A percentile compares a stretch with the other conserved stretches of the same genome.
Evolutionary conservation across 1,140 invertebrate genomes (phyloP).

Genomic region (Chironomus tepperi): DNA sequence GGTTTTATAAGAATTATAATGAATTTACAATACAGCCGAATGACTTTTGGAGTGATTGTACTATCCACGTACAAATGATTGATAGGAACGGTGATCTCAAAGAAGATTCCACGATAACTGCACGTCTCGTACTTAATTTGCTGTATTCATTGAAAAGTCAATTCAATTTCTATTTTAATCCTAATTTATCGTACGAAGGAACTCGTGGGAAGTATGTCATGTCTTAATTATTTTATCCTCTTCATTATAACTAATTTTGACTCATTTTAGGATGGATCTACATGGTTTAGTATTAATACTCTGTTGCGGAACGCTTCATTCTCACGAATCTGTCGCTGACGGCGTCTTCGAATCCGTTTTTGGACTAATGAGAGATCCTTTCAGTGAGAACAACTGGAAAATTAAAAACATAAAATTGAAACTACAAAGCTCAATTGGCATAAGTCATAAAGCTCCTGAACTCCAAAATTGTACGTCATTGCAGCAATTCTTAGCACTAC

Average conservation of each 20-base stretch:
- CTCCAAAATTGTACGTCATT: constrained; percentile 30
- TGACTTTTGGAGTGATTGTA: constrained; percentile 49
- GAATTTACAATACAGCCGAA: constrained; percentile 39
- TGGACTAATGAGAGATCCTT: constrained; percentile 49
- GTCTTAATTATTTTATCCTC: background rate
- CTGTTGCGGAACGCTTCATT: constrained; percentile 53
- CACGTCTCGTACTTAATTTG: constrained; percentile 28
- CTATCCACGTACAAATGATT: constrained; percentile 29
- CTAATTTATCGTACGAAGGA: constrained; percentile 46
- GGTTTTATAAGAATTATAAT: constrained; percentile 54
- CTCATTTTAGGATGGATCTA: constrained; percentile 40
- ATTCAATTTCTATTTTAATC: constrained; percentile 50
- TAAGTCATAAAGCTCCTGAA: constrained; percentile 30
- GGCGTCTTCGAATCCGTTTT: constrained; percentile 58
- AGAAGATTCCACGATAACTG: constrained; percentile 26
- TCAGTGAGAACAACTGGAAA: constrained; percentile 51
- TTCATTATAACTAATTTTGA: background rate
- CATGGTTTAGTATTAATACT: constrained; percentile 53
- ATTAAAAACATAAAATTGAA: constrained; percentile 44
- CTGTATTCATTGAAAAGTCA: constrained; percentile 29
- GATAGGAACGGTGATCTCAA: constrained; percentile 28
- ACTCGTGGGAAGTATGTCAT: constrained; percentile 38
- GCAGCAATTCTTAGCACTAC: constrained; percentile 29
- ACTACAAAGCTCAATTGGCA: constrained; percentile 34
- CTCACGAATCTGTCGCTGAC: constrained; percentile 29